phyloP scores from a whole-genome alignment of 2,113 vertebrate species.

The Brienomyrus longianalis region DNA sequence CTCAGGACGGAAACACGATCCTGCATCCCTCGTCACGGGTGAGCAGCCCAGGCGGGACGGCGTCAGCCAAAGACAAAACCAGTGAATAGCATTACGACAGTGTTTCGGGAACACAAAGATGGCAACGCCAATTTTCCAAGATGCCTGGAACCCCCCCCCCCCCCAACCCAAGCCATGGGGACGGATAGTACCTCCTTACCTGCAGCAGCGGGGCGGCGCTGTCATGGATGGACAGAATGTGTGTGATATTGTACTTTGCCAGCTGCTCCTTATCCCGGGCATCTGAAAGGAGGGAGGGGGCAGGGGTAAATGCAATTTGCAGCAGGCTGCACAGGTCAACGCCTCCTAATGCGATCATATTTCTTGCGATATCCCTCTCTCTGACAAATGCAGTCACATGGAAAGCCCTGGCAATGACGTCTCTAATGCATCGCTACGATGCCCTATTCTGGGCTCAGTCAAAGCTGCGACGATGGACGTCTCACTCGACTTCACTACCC shows the following conservation, averaged over 20 bases:
- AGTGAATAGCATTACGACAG: neutral
- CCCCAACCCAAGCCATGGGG: neutral
- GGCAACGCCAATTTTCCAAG: neutral
- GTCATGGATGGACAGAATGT: constrained; percentile 85
- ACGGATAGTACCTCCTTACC: constrained; percentile 57
- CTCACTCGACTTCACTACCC: neutral
- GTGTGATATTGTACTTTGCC: constrained; percentile 84
- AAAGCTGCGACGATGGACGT: neutral
- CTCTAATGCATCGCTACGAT: neutral
- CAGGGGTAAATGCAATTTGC: neutral
- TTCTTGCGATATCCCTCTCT: neutral
- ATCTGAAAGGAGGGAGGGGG: constrained; percentile 54
- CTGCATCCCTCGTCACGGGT: neutral
- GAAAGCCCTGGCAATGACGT: neutral
- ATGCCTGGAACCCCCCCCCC: neutral
- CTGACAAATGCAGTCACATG: neutral
- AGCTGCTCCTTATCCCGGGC: constrained; percentile 80
- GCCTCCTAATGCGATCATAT: neutral
- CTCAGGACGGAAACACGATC: neutral
- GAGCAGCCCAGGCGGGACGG: neutral
- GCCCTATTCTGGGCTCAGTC: neutral
- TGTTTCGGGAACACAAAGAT: neutral
- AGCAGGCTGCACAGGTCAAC: neutral
- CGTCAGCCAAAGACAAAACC: neutral
- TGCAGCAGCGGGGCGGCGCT: constrained; percentile 80